These are phyloP conservation scores for Uropsilus gracilis DNA, from an alignment of 2,113 vertebrate genomes.

Conservation along the genomic window DNA sequence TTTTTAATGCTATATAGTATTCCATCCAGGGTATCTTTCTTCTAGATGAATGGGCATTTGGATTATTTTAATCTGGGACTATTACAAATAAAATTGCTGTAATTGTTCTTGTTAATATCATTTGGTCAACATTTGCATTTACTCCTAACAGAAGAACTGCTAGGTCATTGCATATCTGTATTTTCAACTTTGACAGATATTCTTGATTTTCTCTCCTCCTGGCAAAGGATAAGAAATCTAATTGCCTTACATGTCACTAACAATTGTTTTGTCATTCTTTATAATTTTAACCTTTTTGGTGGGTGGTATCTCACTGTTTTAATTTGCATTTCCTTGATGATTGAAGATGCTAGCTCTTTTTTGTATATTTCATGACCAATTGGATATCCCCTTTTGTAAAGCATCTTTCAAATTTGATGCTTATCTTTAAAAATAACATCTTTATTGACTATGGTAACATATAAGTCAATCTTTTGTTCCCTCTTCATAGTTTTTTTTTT, in stretches of 20 bases:
- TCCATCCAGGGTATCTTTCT: not conserved
- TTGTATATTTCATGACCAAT: not conserved
- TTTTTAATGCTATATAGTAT: constrained; percentile 6
- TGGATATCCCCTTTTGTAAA: constrained; percentile 6
- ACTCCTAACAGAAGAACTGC: not conserved
- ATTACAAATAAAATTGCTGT: not conserved
- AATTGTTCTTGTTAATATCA: constrained; percentile 49
- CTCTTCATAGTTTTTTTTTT: no score
- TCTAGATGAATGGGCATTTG: not conserved
- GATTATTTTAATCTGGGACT: constrained; percentile 24
- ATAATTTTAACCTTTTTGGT: not conserved
- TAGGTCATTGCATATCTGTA: not conserved
- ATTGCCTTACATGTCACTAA: not conserved
- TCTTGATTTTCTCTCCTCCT: not conserved
- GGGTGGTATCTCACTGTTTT: not conserved
- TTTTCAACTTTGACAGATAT: not conserved
- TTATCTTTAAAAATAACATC: no score
- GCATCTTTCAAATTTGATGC: not conserved
- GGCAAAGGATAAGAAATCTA: not conserved
- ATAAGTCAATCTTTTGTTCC: no score
- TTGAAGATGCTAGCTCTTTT: not conserved
- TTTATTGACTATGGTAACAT: not conserved
- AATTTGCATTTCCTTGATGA: constrained; percentile 32
- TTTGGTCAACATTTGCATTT: not conserved
- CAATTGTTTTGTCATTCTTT: not conserved